Percentiles rank a stretch among this genome's conserved stretches.
phyloP scores from a whole-genome alignment of 1,140 invertebrate species.

The Rhysida immarginata region DNA sequence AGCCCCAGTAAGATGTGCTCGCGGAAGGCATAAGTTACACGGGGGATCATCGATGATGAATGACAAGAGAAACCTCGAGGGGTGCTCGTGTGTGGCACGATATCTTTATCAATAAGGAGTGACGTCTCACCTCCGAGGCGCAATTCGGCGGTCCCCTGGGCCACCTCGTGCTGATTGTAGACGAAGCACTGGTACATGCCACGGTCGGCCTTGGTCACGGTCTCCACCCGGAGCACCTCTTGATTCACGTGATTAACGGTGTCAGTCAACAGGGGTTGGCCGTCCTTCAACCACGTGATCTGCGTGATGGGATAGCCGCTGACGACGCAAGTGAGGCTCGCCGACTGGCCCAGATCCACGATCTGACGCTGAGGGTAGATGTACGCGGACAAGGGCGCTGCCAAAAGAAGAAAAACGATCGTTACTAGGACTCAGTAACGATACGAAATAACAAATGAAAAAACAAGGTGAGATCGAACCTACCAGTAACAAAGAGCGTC shows the following conservation, averaged over 20 bases:
- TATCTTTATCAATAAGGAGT: too few relatives aligned
- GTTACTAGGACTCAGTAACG: too few relatives aligned
- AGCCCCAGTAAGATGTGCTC: too few relatives aligned
- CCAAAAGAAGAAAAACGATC: slow-evolving; percentile 9
- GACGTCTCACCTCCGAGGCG: slow-evolving; percentile 50
- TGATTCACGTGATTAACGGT: slow-evolving; percentile 1
- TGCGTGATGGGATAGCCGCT: slow-evolving; percentile 28
- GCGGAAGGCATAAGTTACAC: too few relatives aligned
- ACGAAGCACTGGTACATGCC: slow-evolving; percentile 66
- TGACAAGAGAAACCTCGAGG: too few relatives aligned
- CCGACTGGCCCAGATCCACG: slow-evolving; percentile 25
- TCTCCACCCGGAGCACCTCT: slow-evolving; percentile 23
- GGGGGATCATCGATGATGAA: too few relatives aligned
- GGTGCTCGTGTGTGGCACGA: too few relatives aligned
- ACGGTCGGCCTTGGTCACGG: slow-evolving; percentile 25
- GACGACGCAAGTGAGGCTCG: slow-evolving; percentile 28
- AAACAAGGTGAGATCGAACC: too few relatives aligned
- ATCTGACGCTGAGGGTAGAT: slow-evolving; percentile 17
- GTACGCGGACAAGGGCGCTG: slow-evolving; percentile 15
- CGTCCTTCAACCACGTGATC: slow-evolving; percentile 32
- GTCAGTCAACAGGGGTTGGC: slow-evolving; percentile 7
- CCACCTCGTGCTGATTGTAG: slow-evolving; percentile 50
- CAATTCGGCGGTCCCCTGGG: slow-evolving; percentile 61
- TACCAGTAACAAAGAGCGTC: slow-evolving; percentile 51
- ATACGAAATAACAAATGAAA: too few relatives aligned